These are phyloP conservation scores for Seira musarum DNA, from an alignment of 2,888 invertebrate genomes.

Conservation along the genomic window DNA sequence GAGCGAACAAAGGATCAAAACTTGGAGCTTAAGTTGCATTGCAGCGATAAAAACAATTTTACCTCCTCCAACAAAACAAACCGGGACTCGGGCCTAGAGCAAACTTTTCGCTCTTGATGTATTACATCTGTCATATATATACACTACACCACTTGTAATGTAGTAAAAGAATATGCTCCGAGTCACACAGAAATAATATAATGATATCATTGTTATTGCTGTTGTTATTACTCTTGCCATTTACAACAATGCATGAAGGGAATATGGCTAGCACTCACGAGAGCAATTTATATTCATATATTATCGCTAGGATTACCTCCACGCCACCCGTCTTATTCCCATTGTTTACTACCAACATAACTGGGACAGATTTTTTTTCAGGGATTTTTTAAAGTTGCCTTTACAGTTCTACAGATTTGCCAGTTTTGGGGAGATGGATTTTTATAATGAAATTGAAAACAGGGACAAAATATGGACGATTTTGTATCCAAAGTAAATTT, in stretches of 20 bases:
- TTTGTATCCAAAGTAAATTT: too few species aligned
- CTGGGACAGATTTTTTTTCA: too few species aligned
- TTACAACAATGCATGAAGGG: too few species aligned
- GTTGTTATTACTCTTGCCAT: too few species aligned
- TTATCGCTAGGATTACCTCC: constrained; percentile 4
- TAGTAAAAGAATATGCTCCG: too few species aligned
- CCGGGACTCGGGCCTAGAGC: neutral
- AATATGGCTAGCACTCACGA: too few species aligned
- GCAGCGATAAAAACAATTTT: neutral
- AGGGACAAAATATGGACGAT: too few species aligned
- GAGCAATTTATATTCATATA: neutral
- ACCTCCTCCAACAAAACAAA: neutral
- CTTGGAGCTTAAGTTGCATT: neutral
- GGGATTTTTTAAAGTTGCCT: too few species aligned
- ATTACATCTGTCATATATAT: constrained; percentile 45
- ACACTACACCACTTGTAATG: too few species aligned
- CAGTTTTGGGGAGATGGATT: too few species aligned
- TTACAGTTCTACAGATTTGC: too few species aligned
- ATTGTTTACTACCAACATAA: neutral
- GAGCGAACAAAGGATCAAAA: constrained; percentile 32
- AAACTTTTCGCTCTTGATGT: constrained; percentile 31
- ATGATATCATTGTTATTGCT: constrained; percentile 8
- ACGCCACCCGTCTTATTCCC: neutral
- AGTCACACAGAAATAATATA: neutral
- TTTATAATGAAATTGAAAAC: too few species aligned